phyloP scores from a whole-genome alignment of 1,140 invertebrate species.

The Saxidomus purpurata region DNA sequence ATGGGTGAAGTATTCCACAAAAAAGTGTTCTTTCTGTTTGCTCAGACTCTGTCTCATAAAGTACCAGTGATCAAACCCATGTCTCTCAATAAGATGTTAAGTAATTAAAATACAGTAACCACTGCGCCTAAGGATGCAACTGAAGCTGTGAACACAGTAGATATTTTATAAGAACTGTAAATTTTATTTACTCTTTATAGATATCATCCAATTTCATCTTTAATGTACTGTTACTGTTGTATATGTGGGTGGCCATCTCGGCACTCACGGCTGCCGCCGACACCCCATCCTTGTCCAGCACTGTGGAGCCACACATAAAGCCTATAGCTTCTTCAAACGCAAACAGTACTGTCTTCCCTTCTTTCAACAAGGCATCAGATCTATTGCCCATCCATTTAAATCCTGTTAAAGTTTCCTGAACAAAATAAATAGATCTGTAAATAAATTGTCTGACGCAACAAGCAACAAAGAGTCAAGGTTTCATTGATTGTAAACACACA shows the following conservation, averaged over 20 bases:
- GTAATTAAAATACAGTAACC: too few relatives aligned
- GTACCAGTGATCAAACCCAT: too few relatives aligned
- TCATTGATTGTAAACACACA: too few relatives aligned
- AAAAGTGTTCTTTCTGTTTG: too few relatives aligned
- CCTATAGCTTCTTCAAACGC: constrained; percentile 95
- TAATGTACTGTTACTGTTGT: constrained; percentile 89
- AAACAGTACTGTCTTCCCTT: constrained; percentile 92
- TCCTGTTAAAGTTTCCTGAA: constrained; percentile 97
- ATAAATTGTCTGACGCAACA: too few relatives aligned
- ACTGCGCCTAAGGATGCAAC: too few relatives aligned
- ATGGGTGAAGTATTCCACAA: too few relatives aligned
- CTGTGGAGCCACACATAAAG: constrained; percentile 95
- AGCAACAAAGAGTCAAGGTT: too few relatives aligned
- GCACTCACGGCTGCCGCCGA: constrained; percentile 93
- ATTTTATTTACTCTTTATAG: constrained; percentile 92
- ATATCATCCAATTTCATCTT: constrained; percentile 93
- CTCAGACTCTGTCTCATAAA: too few relatives aligned
- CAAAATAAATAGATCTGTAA: constrained; percentile 26
- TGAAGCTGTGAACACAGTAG: too few relatives aligned
- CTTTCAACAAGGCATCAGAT: constrained; percentile 90
- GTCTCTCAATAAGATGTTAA: too few relatives aligned
- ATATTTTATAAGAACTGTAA: too few relatives aligned
- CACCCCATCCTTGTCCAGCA: constrained; percentile 98
- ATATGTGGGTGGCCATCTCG: constrained; percentile 93
- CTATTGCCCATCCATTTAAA: constrained; percentile 99